phyloP scores from a whole-genome alignment of 92 coral and sea anemone genomes.

The Paramuricea clavata region DNA sequence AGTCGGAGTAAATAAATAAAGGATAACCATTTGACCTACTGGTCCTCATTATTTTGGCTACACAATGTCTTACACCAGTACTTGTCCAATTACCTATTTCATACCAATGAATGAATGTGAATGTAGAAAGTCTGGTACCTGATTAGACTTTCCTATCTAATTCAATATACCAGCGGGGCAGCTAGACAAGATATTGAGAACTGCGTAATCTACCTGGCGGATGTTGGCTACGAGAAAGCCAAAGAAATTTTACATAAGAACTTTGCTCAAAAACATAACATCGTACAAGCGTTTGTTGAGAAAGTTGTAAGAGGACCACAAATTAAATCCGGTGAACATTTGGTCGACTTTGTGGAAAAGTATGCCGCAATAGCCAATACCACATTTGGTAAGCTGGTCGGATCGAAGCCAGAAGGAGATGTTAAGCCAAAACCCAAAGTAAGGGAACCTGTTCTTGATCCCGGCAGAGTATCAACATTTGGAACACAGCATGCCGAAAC shows the following conservation, averaged over 20 bases:
- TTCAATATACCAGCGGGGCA: conserved; percentile 61
- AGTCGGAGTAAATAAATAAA: no score
- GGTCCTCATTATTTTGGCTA: no score
- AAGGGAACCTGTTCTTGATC: neutral
- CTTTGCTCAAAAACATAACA: conserved; percentile 66
- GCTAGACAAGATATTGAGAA: conserved; percentile 70
- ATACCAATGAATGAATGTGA: no score
- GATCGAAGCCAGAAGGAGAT: conserved; percentile 50
- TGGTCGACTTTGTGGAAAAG: conserved; percentile 51
- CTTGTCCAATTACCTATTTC: no score
- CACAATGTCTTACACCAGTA: no score
- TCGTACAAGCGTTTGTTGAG: conserved; percentile 61
- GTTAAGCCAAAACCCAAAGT: neutral
- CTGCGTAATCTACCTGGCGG: conserved; percentile 63
- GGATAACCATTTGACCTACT: no score
- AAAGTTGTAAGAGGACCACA: conserved; percentile 53
- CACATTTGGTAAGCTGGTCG: conserved; percentile 37
- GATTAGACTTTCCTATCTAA: conserved; percentile 66
- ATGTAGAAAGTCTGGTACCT: conserved; percentile 38
- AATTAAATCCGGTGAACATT: conserved; percentile 38
- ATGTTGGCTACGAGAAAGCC: conserved; percentile 55
- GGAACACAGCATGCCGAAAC: no score
- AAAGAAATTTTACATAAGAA: conserved; percentile 43
- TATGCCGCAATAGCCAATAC: conserved; percentile 61
- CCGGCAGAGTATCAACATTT: no score